A percentile compares a stretch with the other conserved stretches of the same genome.
Conservation (phyloP, 2,888 invertebrate genomes). For the Synergus umbraculus region DNA sequence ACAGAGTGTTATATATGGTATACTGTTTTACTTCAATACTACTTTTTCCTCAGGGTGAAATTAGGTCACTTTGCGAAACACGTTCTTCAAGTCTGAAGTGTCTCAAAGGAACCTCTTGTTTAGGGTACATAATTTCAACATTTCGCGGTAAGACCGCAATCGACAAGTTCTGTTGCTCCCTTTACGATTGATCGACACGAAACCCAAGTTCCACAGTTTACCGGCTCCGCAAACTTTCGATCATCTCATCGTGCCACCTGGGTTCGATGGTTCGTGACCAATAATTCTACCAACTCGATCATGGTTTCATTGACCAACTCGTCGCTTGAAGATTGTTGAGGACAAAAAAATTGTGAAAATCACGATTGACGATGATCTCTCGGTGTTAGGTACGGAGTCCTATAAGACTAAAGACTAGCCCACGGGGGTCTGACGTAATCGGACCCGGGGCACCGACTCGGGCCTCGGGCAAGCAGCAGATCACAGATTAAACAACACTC, state of each 20-base stretch:
- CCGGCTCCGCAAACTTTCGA: not conserved
- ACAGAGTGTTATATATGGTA: too few species aligned
- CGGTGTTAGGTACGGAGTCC: conserved; percentile 45
- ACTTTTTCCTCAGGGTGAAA: not conserved
- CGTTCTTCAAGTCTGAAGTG: not conserved
- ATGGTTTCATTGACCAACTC: conserved; percentile 38
- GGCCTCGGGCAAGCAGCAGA: conserved; percentile 65
- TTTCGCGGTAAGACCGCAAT: conserved; percentile 19
- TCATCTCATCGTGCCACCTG: conserved; percentile 22
- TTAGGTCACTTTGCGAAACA: conserved; percentile 23
- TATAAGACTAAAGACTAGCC: conserved; percentile 43
- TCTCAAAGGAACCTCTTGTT: conserved; percentile 14
- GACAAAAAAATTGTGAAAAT: conserved; percentile 68
- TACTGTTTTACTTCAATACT: too few species aligned
- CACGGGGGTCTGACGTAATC: conserved; percentile 67
- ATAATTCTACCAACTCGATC: conserved; percentile 26
- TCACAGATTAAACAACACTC: conserved; percentile 76
- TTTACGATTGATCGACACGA: conserved; percentile 39
- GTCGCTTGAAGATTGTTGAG: conserved; percentile 51
- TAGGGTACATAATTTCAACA: conserved; percentile 28
- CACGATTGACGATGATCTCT: conserved; percentile 59
- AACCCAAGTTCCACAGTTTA: not conserved
- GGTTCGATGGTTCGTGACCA: conserved; percentile 40
- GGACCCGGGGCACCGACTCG: conserved; percentile 61
- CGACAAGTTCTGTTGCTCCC: conserved; percentile 20